Evolutionary conservation across 2,113 vertebrate species (phyloP).

Genomic region (Oxyruncus cristatus): DNA sequence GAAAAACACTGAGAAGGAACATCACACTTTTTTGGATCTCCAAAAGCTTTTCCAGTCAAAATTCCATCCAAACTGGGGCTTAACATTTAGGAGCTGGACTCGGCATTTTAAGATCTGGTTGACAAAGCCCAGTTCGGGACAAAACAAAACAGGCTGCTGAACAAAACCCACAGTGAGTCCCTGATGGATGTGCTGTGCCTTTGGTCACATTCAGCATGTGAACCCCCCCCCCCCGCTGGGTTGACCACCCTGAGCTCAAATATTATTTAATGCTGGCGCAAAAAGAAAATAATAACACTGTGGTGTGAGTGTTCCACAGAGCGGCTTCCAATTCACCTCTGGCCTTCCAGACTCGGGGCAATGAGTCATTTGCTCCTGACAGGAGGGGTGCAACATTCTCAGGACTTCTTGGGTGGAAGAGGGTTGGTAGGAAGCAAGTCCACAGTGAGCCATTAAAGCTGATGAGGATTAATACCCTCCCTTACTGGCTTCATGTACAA

Average conservation of each 20-base stretch:
- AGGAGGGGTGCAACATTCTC: constrained; percentile 62
- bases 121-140: not conserved
- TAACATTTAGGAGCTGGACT: not conserved
- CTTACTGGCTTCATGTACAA: constrained; percentile 67
- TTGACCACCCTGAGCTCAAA: constrained; percentile 48
- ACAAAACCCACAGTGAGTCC: not conserved
- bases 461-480: constrained; percentile 79
- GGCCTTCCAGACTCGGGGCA: constrained; percentile 65
- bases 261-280: constrained; percentile 61
- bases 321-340: constrained; percentile 63
- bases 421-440: constrained; percentile 71
- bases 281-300: constrained; percentile 70
- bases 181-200: constrained; percentile 41
- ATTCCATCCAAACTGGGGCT: not conserved
- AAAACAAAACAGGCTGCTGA: not conserved
- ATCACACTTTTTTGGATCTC: not conserved
- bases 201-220: constrained; percentile 23
- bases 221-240: constrained; percentile 18
- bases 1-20: constrained; percentile 11
- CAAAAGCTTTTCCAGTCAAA: constrained; percentile 7
- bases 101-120: not conserved
- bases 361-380: constrained; percentile 77
- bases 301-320: constrained; percentile 64
- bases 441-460: constrained; percentile 76
- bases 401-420: constrained; percentile 77